Percentiles rank a stretch among this genome's conserved stretches.
Evolutionary conservation across 2,888 invertebrate genomes (phyloP).

Genomic region (Thymelicus sylvestris): DNA sequence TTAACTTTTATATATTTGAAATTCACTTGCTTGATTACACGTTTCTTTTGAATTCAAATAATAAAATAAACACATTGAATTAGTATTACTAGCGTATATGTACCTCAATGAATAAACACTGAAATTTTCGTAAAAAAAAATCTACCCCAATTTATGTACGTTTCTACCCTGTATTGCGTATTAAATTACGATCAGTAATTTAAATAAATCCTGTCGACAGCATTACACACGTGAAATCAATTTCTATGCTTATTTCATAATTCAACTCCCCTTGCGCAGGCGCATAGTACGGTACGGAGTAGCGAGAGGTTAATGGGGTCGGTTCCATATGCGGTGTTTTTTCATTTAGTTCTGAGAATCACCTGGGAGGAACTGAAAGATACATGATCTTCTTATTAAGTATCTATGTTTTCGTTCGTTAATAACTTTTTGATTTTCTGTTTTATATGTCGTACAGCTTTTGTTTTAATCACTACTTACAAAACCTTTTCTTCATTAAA

Average conservation of each 20-base stretch:
- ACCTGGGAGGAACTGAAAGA: conserved; percentile 35
- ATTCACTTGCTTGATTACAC: no score
- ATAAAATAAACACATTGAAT: no score
- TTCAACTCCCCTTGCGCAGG: conserved; percentile 39
- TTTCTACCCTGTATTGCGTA: not conserved
- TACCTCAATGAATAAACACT: no score
- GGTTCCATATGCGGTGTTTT: conserved; percentile 20
- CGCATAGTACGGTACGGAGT: conserved; percentile 6
- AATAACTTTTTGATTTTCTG: not conserved
- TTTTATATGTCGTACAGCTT: not conserved
- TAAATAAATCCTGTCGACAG: conserved; percentile 37
- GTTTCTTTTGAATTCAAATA: no score
- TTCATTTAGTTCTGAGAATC: conserved; percentile 20
- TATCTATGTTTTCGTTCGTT: not conserved
- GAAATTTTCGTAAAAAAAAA: no score
- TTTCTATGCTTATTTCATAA: conserved; percentile 48
- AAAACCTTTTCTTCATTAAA: no score
- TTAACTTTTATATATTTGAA: no score
- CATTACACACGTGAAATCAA: conserved; percentile 46
- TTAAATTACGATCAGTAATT: conserved; percentile 18
- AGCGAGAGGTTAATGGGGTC: conserved; percentile 29
- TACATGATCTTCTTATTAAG: not conserved
- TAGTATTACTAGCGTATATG: no score
- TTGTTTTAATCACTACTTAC: not conserved
- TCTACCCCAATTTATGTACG: no score